phyloP scores from a whole-genome alignment of 2,113 vertebrate species.

The Corynorhinus townsendii region DNA sequence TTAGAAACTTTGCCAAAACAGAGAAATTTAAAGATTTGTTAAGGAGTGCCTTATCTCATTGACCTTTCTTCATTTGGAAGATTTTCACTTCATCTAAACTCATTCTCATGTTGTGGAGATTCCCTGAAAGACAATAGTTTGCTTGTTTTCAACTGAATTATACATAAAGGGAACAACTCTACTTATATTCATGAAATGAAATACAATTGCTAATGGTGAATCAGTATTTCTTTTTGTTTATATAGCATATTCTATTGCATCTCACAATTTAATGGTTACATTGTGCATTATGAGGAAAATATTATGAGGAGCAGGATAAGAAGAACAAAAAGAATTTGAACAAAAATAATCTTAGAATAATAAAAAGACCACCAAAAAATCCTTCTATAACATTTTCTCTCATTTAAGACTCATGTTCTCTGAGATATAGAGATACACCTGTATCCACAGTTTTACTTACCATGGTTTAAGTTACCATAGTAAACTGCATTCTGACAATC shows the following conservation, averaged over 20 bases:
- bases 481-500: not conserved
- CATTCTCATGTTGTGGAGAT: not conserved
- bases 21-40: constrained; percentile 34
- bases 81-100: not conserved
- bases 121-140: not conserved
- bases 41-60: not conserved
- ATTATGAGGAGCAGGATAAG: not conserved
- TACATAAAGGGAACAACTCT: not conserved
- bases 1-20: constrained; percentile 70
- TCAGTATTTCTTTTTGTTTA: not conserved
- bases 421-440: not conserved
- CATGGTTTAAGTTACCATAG: not conserved
- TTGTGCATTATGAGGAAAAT: not conserved
- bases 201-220: not conserved
- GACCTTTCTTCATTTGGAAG: not conserved
- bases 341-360: not conserved
- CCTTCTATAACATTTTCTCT: not conserved
- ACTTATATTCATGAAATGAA: not conserved
- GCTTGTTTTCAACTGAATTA: not conserved
- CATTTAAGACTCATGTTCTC: not conserved
- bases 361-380: not conserved
- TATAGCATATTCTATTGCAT: not conserved
- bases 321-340: not conserved
- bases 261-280: not conserved
- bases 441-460: not conserved